These are phyloP conservation scores for Lordiphosa fenestrarum DNA, from an alignment of 2,888 invertebrate genomes.

Conservation along the genomic window DNA sequence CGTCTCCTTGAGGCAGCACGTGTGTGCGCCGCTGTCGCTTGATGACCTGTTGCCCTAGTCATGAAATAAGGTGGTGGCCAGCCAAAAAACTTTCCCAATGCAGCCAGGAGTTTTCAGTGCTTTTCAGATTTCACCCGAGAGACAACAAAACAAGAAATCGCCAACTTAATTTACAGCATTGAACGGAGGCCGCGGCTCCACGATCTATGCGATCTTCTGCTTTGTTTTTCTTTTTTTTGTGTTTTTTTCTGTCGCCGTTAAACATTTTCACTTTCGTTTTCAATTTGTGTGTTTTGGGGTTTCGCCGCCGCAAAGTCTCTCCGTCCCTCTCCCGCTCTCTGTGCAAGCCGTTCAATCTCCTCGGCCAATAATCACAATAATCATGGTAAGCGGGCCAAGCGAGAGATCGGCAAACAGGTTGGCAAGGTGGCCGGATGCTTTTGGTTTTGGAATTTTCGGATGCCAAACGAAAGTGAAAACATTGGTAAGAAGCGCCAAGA, in stretches of 20 bases:
- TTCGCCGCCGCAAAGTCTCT: constrained; percentile 32
- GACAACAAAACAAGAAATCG: constrained; percentile 53
- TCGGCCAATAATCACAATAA: constrained; percentile 71
- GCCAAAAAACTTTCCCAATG: constrained; percentile 21
- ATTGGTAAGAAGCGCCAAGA: constrained; percentile 46
- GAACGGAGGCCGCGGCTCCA: constrained; percentile 1
- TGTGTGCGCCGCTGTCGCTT: background rate
- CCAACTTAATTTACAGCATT: constrained; percentile 72
- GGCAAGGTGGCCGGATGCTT: constrained; percentile 37
- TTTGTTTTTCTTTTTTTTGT: constrained; percentile 36
- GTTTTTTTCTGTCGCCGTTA: constrained; percentile 31
- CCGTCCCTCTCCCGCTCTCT: constrained; percentile 7
- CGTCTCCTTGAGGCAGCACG: constrained; percentile 4
- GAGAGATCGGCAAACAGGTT: constrained; percentile 38
- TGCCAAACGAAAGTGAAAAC: constrained; percentile 72
- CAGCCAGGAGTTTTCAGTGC: constrained; percentile 11
- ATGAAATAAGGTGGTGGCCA: background rate
- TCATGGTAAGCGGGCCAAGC: constrained; percentile 66
- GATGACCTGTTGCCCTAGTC: constrained; percentile 9
- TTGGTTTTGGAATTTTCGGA: constrained; percentile 62
- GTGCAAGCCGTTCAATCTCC: constrained; percentile 27
- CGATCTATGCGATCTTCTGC: constrained; percentile 45
- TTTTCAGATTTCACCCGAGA: constrained; percentile 53
- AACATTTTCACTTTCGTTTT: constrained; percentile 56
- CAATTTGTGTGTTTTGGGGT: constrained; percentile 70